These are phyloP conservation scores for Macrosoma leucophasiata DNA, from an alignment of 2,888 invertebrate genomes.

Conservation along the genomic window DNA sequence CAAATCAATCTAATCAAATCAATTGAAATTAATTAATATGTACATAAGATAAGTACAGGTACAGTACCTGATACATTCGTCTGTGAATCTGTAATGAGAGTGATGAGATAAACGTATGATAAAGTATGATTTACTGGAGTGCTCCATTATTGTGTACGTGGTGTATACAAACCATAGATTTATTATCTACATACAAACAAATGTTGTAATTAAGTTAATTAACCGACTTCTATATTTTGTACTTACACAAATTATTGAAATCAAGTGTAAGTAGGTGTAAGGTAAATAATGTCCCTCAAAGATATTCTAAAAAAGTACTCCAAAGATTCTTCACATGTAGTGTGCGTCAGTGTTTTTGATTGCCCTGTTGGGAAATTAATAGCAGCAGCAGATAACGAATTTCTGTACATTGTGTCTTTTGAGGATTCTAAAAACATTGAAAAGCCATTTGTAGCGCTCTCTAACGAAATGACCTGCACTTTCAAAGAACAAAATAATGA, in stretches of 20 bases:
- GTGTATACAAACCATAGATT: conserved; percentile 5
- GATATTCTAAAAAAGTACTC: conserved; percentile 30
- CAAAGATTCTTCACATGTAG: conserved; percentile 21
- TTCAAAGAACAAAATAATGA: conserved; percentile 41
- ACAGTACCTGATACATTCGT: too few relatives aligned
- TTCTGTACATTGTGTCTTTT: conserved; percentile 45
- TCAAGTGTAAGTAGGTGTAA: conserved; percentile 6
- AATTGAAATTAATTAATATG: too few relatives aligned
- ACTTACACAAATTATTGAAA: too few relatives aligned
- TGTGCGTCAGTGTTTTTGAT: conserved; percentile 35
- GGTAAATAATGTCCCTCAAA: conserved; percentile 27
- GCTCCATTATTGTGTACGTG: too few relatives aligned
- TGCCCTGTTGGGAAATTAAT: conserved; percentile 47
- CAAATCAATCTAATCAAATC: too few relatives aligned
- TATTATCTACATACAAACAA: too few relatives aligned
- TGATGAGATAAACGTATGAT: too few relatives aligned
- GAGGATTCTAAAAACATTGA: conserved; percentile 51
- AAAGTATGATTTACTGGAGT: too few relatives aligned
- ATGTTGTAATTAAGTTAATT: too few relatives aligned
- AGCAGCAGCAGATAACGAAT: conserved; percentile 49
- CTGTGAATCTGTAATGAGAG: too few relatives aligned
- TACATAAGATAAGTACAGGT: too few relatives aligned
- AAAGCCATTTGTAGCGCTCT: conserved; percentile 39
- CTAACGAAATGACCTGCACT: conserved; percentile 35
- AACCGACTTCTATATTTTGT: too few relatives aligned